Base-by-base conservation (phyloP, 2,113 vertebrate genomes). In the Agelaius phoeniceus region DNA sequence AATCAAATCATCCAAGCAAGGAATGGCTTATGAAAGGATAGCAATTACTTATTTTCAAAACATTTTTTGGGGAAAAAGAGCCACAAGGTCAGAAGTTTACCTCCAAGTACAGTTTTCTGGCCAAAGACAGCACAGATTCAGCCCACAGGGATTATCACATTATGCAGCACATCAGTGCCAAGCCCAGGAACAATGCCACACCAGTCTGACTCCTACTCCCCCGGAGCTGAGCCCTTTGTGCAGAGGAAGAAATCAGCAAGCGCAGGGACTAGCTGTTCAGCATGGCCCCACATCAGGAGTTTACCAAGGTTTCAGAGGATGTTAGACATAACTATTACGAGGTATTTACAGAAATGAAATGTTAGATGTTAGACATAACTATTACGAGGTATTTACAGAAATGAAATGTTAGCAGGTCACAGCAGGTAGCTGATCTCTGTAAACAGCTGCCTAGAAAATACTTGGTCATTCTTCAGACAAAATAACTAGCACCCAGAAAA, bases 51-150 rank as follows among this genome's bases (percentile, higher is more conserved):
- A 12, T 96, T 96, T 83, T 86, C 95, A 87, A 72, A 95, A 92
- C 21, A 90, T 28, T 72, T 96, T 92, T 72, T 44, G 68, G 68
- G 72, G 22, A 16, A 7, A 49, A 18, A 79, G 69, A 91, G 5
- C 37, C 77, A 82, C 63, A 84, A 82, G 95, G 92, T 97, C 96
- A 97, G 95, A 96, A 97, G 95, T 97, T 97, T 95, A 96, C 71
- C 68, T 87, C 87, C 0, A 1, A 96, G 86, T 59, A 78, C 9
- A 39, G 52, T 11, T 44, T 65, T 90, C 89, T 95, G 37, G 93
- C 71, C 27, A 76, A 77, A 77, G 63, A 78, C 61, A 66, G 39
- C 12, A 24, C 11, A 33, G 62, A 67, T 55, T 30, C 4, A 14
- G 95, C 71, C 66, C 92, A 82, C 48, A 35, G 91, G 89, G 96